Base-by-base conservation (phyloP, 2,888 invertebrate species). In the Neoscelio sp. region DNA sequence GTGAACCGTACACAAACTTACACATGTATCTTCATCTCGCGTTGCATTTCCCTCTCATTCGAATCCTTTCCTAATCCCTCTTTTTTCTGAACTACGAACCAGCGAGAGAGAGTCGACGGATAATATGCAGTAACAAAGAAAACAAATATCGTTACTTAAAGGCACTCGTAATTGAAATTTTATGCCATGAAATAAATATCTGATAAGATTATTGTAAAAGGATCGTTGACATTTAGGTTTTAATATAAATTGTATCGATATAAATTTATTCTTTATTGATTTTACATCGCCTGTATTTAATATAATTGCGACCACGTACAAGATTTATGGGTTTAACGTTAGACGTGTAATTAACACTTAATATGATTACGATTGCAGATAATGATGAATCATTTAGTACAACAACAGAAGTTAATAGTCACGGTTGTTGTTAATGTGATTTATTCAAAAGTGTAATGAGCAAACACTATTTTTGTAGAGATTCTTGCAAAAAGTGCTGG, bases 21-120 rank as follows among this genome's bases (percentile, higher is more conserved):
- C 76, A 71, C 75, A 67, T 75, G 74, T 67, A 68, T 58, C 76
- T 50, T 60, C 77, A 54, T 76, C 52, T 74, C 67, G 75, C 73
- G 71, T 71, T 78, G 48, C 67, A 79, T 81, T 77, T 78, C 77
- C 78, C 73, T 81, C 81, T 78, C 75, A 50, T 74, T 80, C 78
- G 42, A 50, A 44, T 67, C 56, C 71, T 67, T 68, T 78, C 65
- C 48, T 80, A 54, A 79, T 54, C 58, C 50, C 65, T 75, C 65
- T 52, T 74, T 75, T 80, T 82, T 67, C 73, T 75, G 62, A 65
- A 78, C 75, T 52, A 30, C 42, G 1, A 42, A 56, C 30, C 8
- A 26, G 33, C 15, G n/a, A 38, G 65, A 75, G 67, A 75, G 58
- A 67, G 67, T 48, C 10, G 35, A 65, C 33, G 30, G 65, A 74